phyloP scores from a whole-genome alignment of 2,113 vertebrate genomes.

The Emydura subglobosa region DNA sequence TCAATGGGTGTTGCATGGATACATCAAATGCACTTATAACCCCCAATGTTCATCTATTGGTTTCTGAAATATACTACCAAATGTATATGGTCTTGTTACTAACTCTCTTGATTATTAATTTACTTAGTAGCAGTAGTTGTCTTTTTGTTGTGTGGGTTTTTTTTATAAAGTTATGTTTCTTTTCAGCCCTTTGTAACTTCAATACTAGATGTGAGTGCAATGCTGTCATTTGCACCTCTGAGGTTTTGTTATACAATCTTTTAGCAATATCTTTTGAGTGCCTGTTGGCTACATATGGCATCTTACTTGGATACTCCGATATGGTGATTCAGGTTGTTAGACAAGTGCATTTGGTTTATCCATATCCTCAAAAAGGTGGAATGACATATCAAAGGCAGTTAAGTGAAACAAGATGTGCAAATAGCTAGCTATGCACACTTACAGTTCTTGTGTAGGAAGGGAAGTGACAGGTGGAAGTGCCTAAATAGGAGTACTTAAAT shows the following conservation, averaged over 20 bases:
- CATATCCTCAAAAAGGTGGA: not conserved
- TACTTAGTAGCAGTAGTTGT: not conserved
- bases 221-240: not conserved
- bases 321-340: not conserved
- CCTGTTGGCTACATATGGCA: not conserved
- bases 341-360: not conserved
- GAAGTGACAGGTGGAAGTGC: not conserved
- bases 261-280: not conserved
- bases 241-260: not conserved
- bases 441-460: conserved; percentile 14
- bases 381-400: not conserved
- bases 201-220: not conserved
- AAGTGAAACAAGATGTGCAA: conserved; percentile 16
- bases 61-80: not conserved
- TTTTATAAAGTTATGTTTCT: not conserved
- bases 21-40: not conserved
- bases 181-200: not conserved
- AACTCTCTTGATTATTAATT: not conserved
- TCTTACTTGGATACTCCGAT: not conserved
- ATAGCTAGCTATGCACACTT: not conserved
- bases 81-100: accelerated
- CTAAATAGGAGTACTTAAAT: conserved; percentile 1
- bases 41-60: not conserved
- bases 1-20: not conserved
- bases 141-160: not conserved